Conservation (phyloP, 2,888 invertebrate genomes). For the Bellardia bayeri region DNA sequence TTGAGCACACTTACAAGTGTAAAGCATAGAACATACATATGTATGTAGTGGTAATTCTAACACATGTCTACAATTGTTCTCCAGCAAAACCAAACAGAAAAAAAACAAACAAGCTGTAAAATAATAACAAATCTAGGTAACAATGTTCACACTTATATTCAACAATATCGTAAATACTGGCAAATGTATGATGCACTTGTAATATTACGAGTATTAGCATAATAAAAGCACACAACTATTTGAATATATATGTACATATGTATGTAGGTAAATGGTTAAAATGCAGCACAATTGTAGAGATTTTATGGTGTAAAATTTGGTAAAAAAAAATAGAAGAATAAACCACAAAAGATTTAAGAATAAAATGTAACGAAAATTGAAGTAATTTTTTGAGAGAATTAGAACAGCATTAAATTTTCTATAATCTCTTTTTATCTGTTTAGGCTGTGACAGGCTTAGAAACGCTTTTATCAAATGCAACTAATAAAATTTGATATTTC, state of each 20-base stretch:
- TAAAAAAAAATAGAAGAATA: not conserved
- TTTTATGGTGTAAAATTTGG: not conserved
- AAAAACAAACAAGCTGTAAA: slow-evolving; percentile 2
- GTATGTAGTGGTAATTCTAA: slow-evolving; percentile 9
- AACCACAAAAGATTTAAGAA: not conserved
- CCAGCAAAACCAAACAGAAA: not conserved
- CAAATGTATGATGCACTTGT: slow-evolving; percentile 19
- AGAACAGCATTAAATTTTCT: not conserved
- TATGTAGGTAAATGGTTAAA: not conserved
- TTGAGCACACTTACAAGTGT: slow-evolving; percentile 40
- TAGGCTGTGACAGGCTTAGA: too few relatives aligned
- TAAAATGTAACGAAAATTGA: not conserved
- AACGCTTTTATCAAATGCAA: too few relatives aligned
- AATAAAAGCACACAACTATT: slow-evolving; percentile 19
- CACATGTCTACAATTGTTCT: slow-evolving; percentile 20
- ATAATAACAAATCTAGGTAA: slow-evolving; percentile 41
- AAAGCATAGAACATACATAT: not conserved
- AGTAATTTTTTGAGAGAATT: too few relatives aligned
- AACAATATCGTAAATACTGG: slow-evolving; percentile 51
- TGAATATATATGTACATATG: not conserved
- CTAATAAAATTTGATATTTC: too few relatives aligned
- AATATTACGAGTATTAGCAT: slow-evolving; percentile 1
- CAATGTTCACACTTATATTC: slow-evolving; percentile 59
- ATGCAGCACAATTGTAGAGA: not conserved
- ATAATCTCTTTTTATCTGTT: too few relatives aligned